Base-by-base conservation (phyloP, 2,888 invertebrate species). In the Lycaena phlaeas region DNA sequence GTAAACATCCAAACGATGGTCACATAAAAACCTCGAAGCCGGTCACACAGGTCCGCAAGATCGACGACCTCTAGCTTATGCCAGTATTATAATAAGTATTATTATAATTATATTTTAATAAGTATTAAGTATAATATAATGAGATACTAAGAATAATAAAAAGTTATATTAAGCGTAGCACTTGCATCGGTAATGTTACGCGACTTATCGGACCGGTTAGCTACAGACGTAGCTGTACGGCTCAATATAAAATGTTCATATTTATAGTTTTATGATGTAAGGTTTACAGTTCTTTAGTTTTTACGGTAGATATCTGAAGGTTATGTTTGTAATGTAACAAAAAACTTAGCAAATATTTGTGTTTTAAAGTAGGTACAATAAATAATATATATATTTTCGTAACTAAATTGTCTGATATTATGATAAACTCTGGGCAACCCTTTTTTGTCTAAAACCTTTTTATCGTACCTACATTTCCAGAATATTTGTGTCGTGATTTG, bases 1-100 rank as follows among this genome's bases (percentile, higher is more conserved):
- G 76, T 75, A 77, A 77, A 79, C 71, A 75, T 69, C 69, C 64
- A 64, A 62, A 57, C 56, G 59, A 61, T 69, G 68, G 73, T 65
- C 73, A 68, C 67, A 75, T 74, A 77, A 81, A 82, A 79, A 75
- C 69, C 68, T 70, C 61, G 44, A 53, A 69, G 70, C 82, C 81
- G 81, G 82, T 81, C 77, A 44, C 68, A 69, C 81, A 65, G 73
- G 75, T 78, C 68, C 50, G 66, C 54, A 61, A 73, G 81, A 75
- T 66, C 82, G 73, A 74, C 68, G 82, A 82, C 79, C 82, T 66
- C 73, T 50, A 58, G 22, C 22, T 22, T 5, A 22, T n/a, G n/a
- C 5, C 9, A 22, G 2, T 7, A 22, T 22, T 22, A 22, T 22
- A 5, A 9, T 22, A 6, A 22, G 22, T 22, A 22, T 2, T 3